A percentile compares a stretch with the other conserved stretches of the same genome.
Conservation (phyloP, 2,797 vertebrate genomes). For the Myripristis murdjan region DNA sequence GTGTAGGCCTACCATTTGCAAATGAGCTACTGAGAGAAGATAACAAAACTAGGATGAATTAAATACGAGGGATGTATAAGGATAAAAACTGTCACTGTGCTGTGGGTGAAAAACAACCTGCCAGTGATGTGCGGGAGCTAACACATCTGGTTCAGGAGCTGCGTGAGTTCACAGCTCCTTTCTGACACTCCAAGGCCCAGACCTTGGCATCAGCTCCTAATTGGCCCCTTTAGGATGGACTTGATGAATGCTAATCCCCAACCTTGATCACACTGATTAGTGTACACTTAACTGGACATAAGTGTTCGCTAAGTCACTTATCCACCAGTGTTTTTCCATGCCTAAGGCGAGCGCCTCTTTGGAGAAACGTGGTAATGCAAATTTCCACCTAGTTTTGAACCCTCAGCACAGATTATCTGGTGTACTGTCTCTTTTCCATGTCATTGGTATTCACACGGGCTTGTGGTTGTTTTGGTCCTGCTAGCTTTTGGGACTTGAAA, state of each 20-base stretch:
- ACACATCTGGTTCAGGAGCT: slow-evolving; percentile 23
- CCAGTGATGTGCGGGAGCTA: slow-evolving; percentile 9
- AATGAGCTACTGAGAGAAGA: not conserved
- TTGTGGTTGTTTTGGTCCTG: slow-evolving; percentile 43
- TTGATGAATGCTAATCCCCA: slow-evolving; percentile 31
- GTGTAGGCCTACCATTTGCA: not conserved
- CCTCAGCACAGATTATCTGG: slow-evolving; percentile 3
- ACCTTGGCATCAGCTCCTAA: slow-evolving; percentile 27
- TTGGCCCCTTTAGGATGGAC: slow-evolving; percentile 17
- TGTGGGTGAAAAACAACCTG: not conserved
- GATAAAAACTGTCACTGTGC: slow-evolving; percentile 4
- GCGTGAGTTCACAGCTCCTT: slow-evolving; percentile 1
- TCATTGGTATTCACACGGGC: slow-evolving; percentile 33
- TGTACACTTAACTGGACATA: slow-evolving; percentile 42
- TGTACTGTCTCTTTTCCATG: slow-evolving; percentile 1
- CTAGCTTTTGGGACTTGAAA: slow-evolving; percentile 40
- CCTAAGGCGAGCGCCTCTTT: slow-evolving; percentile 31
- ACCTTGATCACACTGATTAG: slow-evolving; percentile 40
- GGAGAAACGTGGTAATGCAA: slow-evolving; percentile 13
- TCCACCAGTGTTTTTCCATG: slow-evolving; percentile 23
- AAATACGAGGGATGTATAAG: not conserved
- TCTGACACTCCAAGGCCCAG: slow-evolving; percentile 15
- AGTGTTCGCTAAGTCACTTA: slow-evolving; percentile 36
- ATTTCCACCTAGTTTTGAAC: slow-evolving; percentile 17
- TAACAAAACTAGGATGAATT: not conserved